Base-by-base conservation (phyloP, 1,140 invertebrate species). In the Agrypnia vestita region DNA sequence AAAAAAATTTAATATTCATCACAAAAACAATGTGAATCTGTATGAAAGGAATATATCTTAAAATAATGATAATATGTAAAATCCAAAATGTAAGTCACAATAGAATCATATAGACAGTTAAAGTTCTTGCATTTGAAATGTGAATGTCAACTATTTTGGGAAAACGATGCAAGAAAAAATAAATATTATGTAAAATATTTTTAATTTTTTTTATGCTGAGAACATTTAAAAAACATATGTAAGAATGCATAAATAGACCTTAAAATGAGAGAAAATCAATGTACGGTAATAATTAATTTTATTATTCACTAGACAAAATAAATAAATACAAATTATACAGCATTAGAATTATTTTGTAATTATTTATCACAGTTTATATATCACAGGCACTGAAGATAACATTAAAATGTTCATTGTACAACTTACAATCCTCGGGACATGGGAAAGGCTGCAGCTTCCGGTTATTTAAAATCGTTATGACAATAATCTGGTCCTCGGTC, bases 271-370 rank as follows among this genome's bases (percentile, higher is more conserved):
- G 69, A 73, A 73, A 73, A 73, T 73, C 69, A 73, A n/a, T 47
- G 10, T 69, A n/a, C 9, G 8, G 64, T 69, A 49, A 47, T 47
- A 11, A 69, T 47, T 67, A 17, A 55, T 35, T 73, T 73, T 73
- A 73, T 73, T 73, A 73, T 73, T 73, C 47, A 73, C 51, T 73
- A 53, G 47, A 73, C 51, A 53, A 53, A 73, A 73, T 73, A 35
- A 49, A 73, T 53, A 53, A 47, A 19, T 44, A 71, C 43, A 71
- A 17, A 11, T 7, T 21, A 71, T 13, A 1, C 12, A 73, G 15
- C 21, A 11, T 43, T 53, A 73, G 13, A 55, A 64, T 25, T n/a
- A 64, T 8, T 49, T 53, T n/a, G 6, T 73, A 73, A 73, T 21
- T 73, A 35, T 35, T 1, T 35, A 73, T 73, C 69, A 73, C 69